Evolutionary conservation across 2,113 vertebrate genomes (phyloP), one percentile per base, ranked within the genome.

Genomic region (Grammomys dolichurus): DNA sequence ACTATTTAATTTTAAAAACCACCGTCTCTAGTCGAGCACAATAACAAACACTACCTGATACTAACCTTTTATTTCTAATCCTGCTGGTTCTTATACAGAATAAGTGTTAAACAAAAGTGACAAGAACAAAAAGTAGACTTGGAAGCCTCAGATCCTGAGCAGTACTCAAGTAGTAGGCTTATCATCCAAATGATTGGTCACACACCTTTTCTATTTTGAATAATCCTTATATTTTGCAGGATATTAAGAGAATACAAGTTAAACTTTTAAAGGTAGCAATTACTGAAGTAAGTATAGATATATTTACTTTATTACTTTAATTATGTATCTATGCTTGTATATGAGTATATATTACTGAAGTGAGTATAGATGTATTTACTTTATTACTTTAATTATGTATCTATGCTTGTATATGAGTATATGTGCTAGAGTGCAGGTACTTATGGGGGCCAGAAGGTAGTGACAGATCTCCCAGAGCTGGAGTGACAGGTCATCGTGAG

Each of bases 231-330:
- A 24, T 63, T 92, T 93, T 91, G 48, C 24, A 88, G 19, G 6
- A 73, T 5, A 95, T 90, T 72, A 81, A 5, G 22, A 95, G 86
- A 82, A 76, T 11, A 33, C 10, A 36, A 91, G 26, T 75, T 80
- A 77, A 33, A 58, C 67, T 63, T 92, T 89, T 46, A 46, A 56
- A 88, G 24, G 33, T 70, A 95, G 43, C 76, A 81, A 72, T 81
- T 80, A 22, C 70, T 88, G 54, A 65, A 72, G 28, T 69, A 28
- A 80, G 0, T 19, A 33, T 8, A 92, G 51, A 65, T 63, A 17
- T 65, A 87, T 80, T 90, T 78, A 31, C 16, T 78, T 51, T 48
- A 77, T 54, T 78, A 10, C 16, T 51, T 80, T 54, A 80, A 36
- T 80, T 80, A 56, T 36, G 16, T 36, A 20, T 8, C 51, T 80